Conservation (phyloP, 2,113 vertebrate genomes). For the Elachura formosa region DNA sequence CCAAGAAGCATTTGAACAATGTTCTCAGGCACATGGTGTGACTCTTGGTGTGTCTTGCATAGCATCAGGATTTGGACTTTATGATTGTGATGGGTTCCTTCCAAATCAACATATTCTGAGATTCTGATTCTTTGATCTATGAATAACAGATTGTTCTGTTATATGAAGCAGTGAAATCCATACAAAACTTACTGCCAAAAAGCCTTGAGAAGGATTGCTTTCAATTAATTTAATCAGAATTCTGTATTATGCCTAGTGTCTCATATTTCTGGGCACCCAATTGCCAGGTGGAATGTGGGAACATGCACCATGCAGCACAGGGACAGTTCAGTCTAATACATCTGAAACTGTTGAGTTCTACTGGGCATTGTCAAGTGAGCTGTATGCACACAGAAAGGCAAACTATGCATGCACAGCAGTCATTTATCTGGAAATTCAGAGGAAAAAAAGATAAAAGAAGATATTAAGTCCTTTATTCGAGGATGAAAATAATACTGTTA, state of each 20-base stretch:
- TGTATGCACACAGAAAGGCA: not conserved
- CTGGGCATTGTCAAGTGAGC: not conserved
- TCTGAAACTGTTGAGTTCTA: not conserved
- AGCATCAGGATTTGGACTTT: accelerated
- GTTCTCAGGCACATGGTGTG: not conserved
- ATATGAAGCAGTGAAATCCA: not conserved
- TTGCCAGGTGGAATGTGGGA: not conserved
- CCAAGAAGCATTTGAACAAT: not conserved
- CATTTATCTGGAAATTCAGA: not conserved
- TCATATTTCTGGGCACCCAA: not conserved
- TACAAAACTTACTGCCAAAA: not conserved
- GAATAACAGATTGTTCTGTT: not conserved
- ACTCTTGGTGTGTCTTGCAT: not conserved
- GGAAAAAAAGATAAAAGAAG: not conserved
- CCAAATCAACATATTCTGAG: not conserved
- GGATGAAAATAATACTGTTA: not conserved
- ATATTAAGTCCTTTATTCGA: not conserved
- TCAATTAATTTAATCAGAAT: not conserved
- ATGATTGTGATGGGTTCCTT: not conserved
- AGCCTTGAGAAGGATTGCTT: accelerated
- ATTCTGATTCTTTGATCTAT: not conserved
- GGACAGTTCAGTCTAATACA: not conserved
- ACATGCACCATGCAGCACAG: not conserved
- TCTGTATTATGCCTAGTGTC: not conserved
- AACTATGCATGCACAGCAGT: not conserved